Conservation (phyloP, 2,113 vertebrate species). For the Melanerpes aurifrons region DNA sequence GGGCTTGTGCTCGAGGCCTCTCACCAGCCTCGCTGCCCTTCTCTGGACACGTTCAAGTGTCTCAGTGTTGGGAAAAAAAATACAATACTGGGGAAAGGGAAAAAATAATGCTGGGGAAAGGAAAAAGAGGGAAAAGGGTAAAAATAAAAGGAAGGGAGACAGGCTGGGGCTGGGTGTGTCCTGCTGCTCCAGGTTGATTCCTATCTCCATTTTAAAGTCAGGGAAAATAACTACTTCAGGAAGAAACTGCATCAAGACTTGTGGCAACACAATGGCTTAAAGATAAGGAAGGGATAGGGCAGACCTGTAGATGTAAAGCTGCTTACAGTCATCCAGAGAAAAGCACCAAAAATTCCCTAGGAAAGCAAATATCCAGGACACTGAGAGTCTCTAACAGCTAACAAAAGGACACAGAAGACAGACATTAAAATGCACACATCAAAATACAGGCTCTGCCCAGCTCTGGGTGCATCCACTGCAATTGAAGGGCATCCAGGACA, state of each 20-base stretch:
- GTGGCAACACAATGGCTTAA: not conserved
- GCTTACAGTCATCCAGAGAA: not conserved
- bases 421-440: not conserved
- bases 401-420: not conserved
- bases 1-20: no score
- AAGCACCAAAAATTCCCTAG: not conserved
- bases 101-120: no score
- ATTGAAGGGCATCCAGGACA: not conserved
- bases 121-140: no score
- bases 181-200: not conserved
- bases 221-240: not conserved
- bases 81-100: no score
- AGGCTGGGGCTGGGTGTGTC: no score
- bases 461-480: fast-evolving
- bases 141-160: no score
- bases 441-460: not conserved
- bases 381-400: not conserved
- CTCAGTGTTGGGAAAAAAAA: no score
- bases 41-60: no score
- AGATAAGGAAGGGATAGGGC: not conserved
- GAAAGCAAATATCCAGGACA: not conserved
- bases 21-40: no score
- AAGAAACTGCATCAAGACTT: not conserved
- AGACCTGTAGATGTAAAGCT: not conserved
- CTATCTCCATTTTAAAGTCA: not conserved